phyloP scores from a whole-genome alignment of 2,797 vertebrate species.

The Macrochelys suwanniensis region DNA sequence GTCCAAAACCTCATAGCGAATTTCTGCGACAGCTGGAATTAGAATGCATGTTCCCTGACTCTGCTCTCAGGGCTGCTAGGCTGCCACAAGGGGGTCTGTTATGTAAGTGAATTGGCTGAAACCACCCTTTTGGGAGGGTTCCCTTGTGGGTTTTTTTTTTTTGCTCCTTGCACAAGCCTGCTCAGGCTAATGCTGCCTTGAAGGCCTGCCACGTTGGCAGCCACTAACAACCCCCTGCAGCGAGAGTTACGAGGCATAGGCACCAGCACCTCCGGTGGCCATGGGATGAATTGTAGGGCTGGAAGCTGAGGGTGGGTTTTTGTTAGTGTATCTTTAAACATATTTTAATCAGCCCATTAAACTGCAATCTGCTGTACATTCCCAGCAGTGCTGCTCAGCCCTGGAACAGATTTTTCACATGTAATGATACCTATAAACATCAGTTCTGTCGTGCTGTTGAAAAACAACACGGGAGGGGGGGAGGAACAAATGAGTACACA shows the following conservation, averaged over 20 bases:
- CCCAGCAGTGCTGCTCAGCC: slow-evolving; percentile 13
- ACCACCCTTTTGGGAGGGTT: not conserved
- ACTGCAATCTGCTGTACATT: slow-evolving; percentile 69
- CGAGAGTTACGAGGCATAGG: slow-evolving; percentile 33
- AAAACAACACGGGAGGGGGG: not conserved
- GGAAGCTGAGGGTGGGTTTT: slow-evolving; percentile 24
- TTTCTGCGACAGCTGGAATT: not conserved
- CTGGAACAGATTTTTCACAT: slow-evolving; percentile 63
- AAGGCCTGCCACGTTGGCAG: slow-evolving; percentile 47
- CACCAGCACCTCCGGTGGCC: slow-evolving; percentile 48
- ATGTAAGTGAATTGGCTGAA: not conserved
- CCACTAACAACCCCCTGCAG: slow-evolving; percentile 39
- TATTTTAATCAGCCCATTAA: slow-evolving; percentile 75
- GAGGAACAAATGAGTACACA: not conserved
- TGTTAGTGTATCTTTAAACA: slow-evolving; percentile 72
- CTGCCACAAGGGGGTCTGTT: not conserved
- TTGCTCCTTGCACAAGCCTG: not conserved
- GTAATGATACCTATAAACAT: slow-evolving; percentile 72
- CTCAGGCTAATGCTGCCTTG: slow-evolving; percentile 12
- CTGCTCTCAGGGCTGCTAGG: not conserved
- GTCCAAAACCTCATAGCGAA: not conserved
- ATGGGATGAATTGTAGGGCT: slow-evolving; percentile 29
- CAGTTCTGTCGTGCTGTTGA: not conserved
- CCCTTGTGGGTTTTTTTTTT: not conserved
- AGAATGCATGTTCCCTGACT: not conserved